Evolutionary conservation across 2,888 invertebrate genomes (phyloP).

Genomic region (Ornithoptera alexandrae): DNA sequence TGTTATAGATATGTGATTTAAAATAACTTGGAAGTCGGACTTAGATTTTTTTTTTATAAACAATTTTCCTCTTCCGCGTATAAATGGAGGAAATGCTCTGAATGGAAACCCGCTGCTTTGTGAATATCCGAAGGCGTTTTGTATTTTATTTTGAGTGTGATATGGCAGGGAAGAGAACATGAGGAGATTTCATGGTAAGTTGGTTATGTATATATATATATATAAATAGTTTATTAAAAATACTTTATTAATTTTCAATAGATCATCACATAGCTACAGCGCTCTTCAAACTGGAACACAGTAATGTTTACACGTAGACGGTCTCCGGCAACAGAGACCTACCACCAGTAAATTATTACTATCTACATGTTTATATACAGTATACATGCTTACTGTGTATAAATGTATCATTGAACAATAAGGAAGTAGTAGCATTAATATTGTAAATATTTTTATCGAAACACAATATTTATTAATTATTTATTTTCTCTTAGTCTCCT

Average conservation of each 20-base stretch:
- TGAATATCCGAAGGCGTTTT: conserved; percentile 54
- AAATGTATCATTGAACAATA: too few relatives aligned
- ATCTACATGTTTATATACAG: too few relatives aligned
- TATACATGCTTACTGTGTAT: too few relatives aligned
- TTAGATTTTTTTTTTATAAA: conserved; percentile 1
- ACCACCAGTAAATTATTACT: too few relatives aligned
- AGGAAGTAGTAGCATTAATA: too few relatives aligned
- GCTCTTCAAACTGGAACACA: too few relatives aligned
- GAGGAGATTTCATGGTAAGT: conserved; percentile 77
- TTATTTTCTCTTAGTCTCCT: conserved; percentile 28
- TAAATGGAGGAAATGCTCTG: conserved; percentile 60
- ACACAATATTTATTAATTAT: conserved; percentile 49
- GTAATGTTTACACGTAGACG: too few relatives aligned
- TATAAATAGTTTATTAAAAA: conserved; percentile 7
- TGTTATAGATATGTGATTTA: neutral
- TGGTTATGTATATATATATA: conserved; percentile 35
- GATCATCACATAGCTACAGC: too few relatives aligned
- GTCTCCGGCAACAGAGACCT: too few relatives aligned
- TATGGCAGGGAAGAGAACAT: conserved; percentile 69
- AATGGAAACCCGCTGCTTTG: conserved; percentile 59
- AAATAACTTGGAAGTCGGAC: neutral
- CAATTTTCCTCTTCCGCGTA: conserved; percentile 40
- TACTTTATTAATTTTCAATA: conserved; percentile 28
- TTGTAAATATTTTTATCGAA: conserved; percentile 37
- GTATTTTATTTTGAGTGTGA: conserved; percentile 57